Evolutionary conservation across 2,113 vertebrate species (phyloP), one percentile per base, ranked within the genome.

Genomic region (Muntiacus reevesi): DNA sequence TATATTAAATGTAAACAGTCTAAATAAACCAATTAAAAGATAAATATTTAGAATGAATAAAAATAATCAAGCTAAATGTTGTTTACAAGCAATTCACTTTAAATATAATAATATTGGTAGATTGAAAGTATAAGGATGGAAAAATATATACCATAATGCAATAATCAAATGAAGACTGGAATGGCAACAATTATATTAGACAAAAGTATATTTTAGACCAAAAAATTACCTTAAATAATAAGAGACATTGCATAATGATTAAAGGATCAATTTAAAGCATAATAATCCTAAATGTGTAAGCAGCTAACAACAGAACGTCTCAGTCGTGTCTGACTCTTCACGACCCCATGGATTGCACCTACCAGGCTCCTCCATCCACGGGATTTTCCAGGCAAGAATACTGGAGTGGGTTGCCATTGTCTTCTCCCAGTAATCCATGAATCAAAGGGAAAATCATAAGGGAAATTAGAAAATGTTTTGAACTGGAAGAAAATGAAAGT

Each of bases 261-360:
- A 74, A 91, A 87, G n/a, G 12, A 40, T 86, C 50, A 71, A 91
- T 71, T 76, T n/a, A 86, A 91, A 94, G 89, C 23, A 21, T 79
- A 96, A 71, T 11, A 59, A 94, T 43, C 28, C 59, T 59, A 94
- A 91, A 87, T 71, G 36, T 60, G 52, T 91, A 81, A 45, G 15
- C 8, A 71, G 21, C 43, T 60, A 91, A 91, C 7, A 60, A 82
- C 25, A 81, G 59, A 67, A n/a, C 14, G 43, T 45, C 54, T 62
- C 16, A n/a, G 62, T 67, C 2, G 1, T 67, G 16, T 67, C 62
- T 3, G 1, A 67, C 33, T 67, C 33, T 67, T 67, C 0, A 1
- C 2, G 0, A n/a, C 62, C 33, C 62, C 62, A n/a, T 9, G 62
- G 62, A 67, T 8, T 67, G 33, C 16, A 67, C 33, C 33, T n/a